A percentile compares a stretch with the other conserved stretches of the same genome.
Conservation (phyloP, 1,140 invertebrate species). For the Centruroides vittatus region DNA sequence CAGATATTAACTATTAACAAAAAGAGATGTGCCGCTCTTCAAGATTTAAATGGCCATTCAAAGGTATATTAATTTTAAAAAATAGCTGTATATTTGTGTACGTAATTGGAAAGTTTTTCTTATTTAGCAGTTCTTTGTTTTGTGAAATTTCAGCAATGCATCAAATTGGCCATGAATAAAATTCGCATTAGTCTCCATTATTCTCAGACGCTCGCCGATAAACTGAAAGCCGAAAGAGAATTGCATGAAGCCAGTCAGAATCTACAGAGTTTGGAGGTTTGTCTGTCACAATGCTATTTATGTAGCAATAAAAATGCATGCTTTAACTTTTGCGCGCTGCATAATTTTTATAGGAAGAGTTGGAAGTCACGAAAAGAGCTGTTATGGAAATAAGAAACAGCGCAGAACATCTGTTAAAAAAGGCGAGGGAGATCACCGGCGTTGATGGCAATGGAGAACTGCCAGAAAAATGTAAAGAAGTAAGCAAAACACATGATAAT, state of each 20-base stretch:
- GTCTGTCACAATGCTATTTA: too few species aligned
- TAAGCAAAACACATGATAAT: conserved; percentile 14
- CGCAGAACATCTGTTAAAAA: conserved; percentile 21
- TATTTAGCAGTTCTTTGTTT: too few species aligned
- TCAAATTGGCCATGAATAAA: background rate
- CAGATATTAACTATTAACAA: too few species aligned
- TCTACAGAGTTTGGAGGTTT: too few species aligned
- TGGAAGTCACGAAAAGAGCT: conserved; percentile 18
- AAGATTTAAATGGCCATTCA: too few species aligned
- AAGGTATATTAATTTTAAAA: too few species aligned
- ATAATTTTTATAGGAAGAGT: background rate
- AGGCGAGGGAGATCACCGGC: conserved; percentile 2
- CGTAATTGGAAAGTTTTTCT: too few species aligned
- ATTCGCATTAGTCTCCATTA: background rate
- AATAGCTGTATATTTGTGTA: too few species aligned
- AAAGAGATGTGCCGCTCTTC: too few species aligned
- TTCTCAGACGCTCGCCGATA: background rate
- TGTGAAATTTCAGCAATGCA: background rate
- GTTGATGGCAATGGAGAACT: conserved; percentile 6
- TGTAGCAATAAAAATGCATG: background rate
- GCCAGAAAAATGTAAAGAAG: conserved; percentile 13
- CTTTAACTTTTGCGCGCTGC: too few species aligned
- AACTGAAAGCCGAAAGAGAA: background rate
- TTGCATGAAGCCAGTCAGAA: too few species aligned
- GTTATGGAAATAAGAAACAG: conserved; percentile 22